These are phyloP conservation scores for Himalopsyche phryganea DNA, from an alignment of 1,140 invertebrate species.

Conservation along the genomic window DNA sequence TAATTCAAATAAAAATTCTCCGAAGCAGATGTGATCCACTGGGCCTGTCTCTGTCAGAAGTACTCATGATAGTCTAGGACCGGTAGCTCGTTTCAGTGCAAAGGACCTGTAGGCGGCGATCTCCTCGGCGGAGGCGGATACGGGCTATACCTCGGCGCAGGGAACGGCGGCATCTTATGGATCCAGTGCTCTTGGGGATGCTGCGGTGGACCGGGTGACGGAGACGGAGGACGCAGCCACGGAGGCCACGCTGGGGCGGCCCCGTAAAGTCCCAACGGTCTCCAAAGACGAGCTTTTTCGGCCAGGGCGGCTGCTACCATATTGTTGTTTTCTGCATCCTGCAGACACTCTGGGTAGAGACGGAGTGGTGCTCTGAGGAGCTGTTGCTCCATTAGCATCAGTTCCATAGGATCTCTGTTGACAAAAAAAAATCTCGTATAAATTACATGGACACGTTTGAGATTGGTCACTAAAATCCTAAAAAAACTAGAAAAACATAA, in stretches of 20 bases:
- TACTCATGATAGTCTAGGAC: neutral
- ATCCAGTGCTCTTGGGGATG: constrained; percentile 42
- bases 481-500: too few relatives aligned
- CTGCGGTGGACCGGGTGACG: constrained; percentile 40
- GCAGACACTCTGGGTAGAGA: constrained; percentile 41
- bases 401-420: constrained; percentile 52
- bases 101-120: constrained; percentile 26
- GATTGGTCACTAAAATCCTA: too few relatives aligned
- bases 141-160: constrained; percentile 43
- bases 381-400: constrained; percentile 54
- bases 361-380: constrained; percentile 47
- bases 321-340: constrained; percentile 31
- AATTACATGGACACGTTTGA: too few relatives aligned
- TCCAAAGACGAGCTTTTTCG: constrained; percentile 41
- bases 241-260: constrained; percentile 43
- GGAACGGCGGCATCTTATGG: constrained; percentile 42
- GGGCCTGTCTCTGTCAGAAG: neutral
- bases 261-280: constrained; percentile 46
- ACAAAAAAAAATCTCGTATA: constrained; percentile 29
- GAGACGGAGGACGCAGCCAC: constrained; percentile 43
- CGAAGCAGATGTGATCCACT: too few relatives aligned
- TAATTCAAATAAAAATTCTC: too few relatives aligned
- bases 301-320: constrained; percentile 39
- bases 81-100: constrained; percentile 3
- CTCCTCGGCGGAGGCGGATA: constrained; percentile 42